Conservation (phyloP, 2,888 invertebrate genomes). For the Pristionchus maxplancki region DNA sequence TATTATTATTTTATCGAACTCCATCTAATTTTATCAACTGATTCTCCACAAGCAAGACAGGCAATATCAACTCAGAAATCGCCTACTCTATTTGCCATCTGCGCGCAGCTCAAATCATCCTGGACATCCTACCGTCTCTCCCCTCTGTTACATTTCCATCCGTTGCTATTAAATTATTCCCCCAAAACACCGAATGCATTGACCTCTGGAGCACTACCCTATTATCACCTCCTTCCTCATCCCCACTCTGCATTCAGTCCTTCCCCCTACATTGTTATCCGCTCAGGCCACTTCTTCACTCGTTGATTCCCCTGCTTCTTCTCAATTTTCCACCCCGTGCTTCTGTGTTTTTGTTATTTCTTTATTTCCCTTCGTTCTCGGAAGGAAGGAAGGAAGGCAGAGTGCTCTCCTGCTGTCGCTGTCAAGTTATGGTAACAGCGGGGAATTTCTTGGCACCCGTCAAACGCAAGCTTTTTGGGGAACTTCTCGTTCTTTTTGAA, state of each 20-base stretch:
- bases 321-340: not conserved
- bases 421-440: no score
- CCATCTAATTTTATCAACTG: no score
- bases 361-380: not conserved
- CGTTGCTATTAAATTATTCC: no score
- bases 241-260: not conserved
- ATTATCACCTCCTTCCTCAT: not conserved
- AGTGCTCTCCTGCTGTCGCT: not conserved
- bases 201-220: no score
- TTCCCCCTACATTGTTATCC: slow-evolving; percentile 28
- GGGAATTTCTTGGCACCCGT: not conserved
- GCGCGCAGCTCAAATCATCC: not conserved
- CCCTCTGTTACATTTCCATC: not conserved
- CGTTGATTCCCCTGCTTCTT: not conserved
- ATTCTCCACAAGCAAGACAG: no score
- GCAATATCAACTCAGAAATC: not conserved
- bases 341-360: not conserved
- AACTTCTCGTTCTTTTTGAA: no score
- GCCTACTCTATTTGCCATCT: not conserved
- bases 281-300: not conserved
- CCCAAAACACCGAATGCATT: no score
- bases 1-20: no score
- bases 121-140: not conserved
- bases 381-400: not conserved
- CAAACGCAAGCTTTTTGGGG: not conserved